phyloP scores from a whole-genome alignment of 1,140 invertebrate species.

The Watersipora subatra region DNA sequence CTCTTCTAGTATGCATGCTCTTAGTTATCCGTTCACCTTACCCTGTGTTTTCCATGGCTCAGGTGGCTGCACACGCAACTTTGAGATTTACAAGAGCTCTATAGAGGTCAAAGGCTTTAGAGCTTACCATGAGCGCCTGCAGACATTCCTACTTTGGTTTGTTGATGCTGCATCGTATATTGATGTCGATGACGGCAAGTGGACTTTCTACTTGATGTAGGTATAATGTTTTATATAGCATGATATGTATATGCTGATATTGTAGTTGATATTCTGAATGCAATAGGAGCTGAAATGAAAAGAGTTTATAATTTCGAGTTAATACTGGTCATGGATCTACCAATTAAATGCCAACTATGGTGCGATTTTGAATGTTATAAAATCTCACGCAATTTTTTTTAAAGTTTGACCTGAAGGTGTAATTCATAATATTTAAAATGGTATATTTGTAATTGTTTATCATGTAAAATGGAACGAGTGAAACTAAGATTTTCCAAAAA shows the following conservation, averaged over 20 bases:
- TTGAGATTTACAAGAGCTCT: slow-evolving; percentile 59
- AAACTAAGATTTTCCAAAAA: no score
- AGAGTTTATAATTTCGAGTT: not conserved
- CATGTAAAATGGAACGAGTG: no score
- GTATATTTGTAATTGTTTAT: no score
- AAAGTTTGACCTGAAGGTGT: no score
- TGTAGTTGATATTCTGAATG: not conserved
- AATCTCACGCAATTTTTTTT: no score
- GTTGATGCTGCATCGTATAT: slow-evolving; percentile 78
- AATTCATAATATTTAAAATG: no score
- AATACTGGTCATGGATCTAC: no score
- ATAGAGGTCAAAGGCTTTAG: slow-evolving; percentile 56
- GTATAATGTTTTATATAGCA: slow-evolving; percentile 9
- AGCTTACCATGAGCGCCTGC: slow-evolving; percentile 65
- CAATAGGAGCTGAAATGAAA: not conserved
- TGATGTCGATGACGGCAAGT: slow-evolving; percentile 78
- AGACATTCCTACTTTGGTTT: slow-evolving; percentile 85
- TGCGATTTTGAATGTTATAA: no score
- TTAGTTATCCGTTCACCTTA: no score
- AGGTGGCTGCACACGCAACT: slow-evolving; percentile 38
- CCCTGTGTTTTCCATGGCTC: no score
- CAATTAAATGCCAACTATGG: no score
- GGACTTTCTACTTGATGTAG: slow-evolving; percentile 81
- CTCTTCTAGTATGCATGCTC: no score
- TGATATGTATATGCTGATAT: not conserved